Base-by-base conservation (phyloP, 2,113 vertebrate genomes). In the Ranitomeya imitator region DNA sequence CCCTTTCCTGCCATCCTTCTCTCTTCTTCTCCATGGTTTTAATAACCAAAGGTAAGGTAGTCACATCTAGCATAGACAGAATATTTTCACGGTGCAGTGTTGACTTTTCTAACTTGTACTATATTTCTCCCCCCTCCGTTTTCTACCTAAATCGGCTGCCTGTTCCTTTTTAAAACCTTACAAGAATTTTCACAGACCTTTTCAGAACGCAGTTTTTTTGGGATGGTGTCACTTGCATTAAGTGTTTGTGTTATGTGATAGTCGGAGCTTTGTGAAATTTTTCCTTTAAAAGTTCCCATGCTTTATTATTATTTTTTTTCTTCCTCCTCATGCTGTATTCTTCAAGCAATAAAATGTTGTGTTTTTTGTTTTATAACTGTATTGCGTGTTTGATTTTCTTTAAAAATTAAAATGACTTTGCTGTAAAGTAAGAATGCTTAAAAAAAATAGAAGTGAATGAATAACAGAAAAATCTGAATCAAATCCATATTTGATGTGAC, bases 311-410 rank as follows among this genome's bases (percentile, higher is more conserved):
- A 0, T 67, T 88, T 92, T 69, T 95, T 96, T 78, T 54, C 6
- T 10, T 45, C 5, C 26, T 18, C 23, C 15, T 51, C 95, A 94
- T 96, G 95, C 94, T 98, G 96, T 98, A 98, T 97, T 98, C 97
- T 97, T 96, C 95, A 95, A 99, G 97, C 98, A 99, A 99, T 99
- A 99, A 99, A 99, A 96, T 76, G 73, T 52, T 76, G 51, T 45
- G 7, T n/a, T 65, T 69, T 76, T 95, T 98, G 97, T 97, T 98
- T 96, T 97, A 97, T 93, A 95, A 93, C 92, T 94, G 93, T 94
- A 94, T 93, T 94, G 77, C 60, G 71, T 76, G 16, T 85, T 85
- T n/a, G 15, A 3, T 69, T 1, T 83, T 83, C 2, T 16, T 37
- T 61, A 60, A 23, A 69, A 26, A 13, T 1, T 1, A 13, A n/a